phyloP scores from a whole-genome alignment of 2,113 vertebrate species.

The Rhinoptilus africanus region DNA sequence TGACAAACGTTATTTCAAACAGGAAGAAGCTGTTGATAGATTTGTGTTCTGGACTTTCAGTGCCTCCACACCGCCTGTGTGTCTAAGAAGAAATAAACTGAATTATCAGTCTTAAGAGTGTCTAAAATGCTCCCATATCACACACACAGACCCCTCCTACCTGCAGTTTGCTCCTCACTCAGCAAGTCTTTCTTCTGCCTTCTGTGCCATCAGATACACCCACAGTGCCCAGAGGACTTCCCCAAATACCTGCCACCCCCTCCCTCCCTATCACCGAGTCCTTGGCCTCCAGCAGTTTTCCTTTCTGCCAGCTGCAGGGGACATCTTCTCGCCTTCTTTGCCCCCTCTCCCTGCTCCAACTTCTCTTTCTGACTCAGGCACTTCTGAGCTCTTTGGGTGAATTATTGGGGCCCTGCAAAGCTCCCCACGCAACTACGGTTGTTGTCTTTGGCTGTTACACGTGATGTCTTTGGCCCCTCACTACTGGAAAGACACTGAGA shows the following conservation, averaged over 20 bases:
- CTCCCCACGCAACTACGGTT: rapidly evolving
- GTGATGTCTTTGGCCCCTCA: background rate
- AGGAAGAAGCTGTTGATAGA: background rate
- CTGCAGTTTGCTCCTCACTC: background rate
- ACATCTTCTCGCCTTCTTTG: background rate
- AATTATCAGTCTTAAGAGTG: background rate
- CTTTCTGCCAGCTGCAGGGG: background rate
- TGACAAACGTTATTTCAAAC: background rate
- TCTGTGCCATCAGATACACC: background rate
- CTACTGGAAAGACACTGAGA: background rate
- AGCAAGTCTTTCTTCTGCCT: background rate
- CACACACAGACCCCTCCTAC: background rate
- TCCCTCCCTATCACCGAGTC: background rate
- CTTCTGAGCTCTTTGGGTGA: background rate
- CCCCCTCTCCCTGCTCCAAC: background rate
- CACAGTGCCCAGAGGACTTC: background rate
- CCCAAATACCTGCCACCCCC: background rate
- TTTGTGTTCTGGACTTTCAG: background rate
- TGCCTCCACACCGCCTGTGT: background rate
- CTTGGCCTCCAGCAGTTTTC: background rate
- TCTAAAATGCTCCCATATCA: background rate
- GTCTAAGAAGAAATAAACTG: background rate
- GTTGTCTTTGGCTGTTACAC: background rate
- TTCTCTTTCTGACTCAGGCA: background rate
- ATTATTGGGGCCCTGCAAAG: too few relatives aligned